Evolutionary conservation across 1,140 invertebrate species (phyloP).

Genomic region (Panagrolaimus sp.): DNA sequence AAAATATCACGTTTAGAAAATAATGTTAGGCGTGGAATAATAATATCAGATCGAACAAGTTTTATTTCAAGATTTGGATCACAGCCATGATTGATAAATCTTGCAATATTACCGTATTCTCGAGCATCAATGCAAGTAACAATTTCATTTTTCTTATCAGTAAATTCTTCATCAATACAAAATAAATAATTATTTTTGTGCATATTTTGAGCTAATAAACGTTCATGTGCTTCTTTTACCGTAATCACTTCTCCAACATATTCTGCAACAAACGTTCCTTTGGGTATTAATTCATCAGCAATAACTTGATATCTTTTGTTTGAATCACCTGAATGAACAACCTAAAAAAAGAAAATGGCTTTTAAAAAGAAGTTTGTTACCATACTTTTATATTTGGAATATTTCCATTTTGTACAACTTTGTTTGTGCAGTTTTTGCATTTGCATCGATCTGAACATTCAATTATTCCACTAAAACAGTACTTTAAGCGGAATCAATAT

Average conservation of each 20-base stretch:
- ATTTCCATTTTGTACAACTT: not conserved
- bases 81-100: slow-evolving; percentile 9
- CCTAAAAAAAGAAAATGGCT: not conserved
- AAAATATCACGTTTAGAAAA: slow-evolving; percentile 1
- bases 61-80: slow-evolving; percentile 10
- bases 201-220: not conserved
- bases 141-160: not conserved
- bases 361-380: too few relatives aligned
- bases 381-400: slow-evolving; percentile 1
- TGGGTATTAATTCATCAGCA: not conserved
- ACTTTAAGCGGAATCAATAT: too few relatives aligned
- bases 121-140: not conserved
- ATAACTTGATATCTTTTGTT: not conserved
- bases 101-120: not conserved
- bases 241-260: slow-evolving; percentile 5
- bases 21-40: not conserved
- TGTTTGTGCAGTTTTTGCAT: not conserved
- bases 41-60: not conserved
- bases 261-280: not conserved
- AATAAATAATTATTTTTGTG: not conserved
- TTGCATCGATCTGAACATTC: slow-evolving; percentile 2
- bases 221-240: not conserved
- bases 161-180: not conserved
- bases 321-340: not conserved
- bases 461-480: slow-evolving; percentile 6